Base-by-base conservation (phyloP, 2,113 vertebrate species). In the Pristiophorus japonicus region DNA sequence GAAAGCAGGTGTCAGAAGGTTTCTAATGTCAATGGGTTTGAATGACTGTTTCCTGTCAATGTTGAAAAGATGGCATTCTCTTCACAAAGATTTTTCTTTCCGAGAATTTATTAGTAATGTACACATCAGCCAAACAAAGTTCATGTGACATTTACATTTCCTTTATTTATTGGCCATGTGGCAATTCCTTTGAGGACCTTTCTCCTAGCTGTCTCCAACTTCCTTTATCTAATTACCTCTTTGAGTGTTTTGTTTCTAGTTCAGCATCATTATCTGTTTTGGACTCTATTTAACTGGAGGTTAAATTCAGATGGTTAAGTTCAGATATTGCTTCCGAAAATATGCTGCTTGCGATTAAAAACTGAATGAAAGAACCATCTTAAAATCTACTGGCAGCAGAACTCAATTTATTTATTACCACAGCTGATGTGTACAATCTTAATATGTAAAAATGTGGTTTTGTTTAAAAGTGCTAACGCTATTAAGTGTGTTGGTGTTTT, bases 71-170 rank as follows among this genome's bases (percentile, higher is more conserved):
- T 97, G 97, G 96, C 96, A 95, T 96, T 97, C 96, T 97, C 96
- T 96, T 97, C 96, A 97, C 97, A 97, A 97, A 96, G 96, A 96
- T 96, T 96, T 97, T 97, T 95, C 96, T 97, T 97, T 97, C 95
- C 11, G 55, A 55, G 66, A 94, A 97, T 98, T 97, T 97, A 97
- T 97, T 98, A 97, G 97, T 96, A 97, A 96, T 96, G 96, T 96
- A 97, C 96, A 96, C 96, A 96, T 94, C 97, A 97, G 42, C 62
- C 16, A 97, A 97, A 98, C 97, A 97, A 98, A 98, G 97, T 97
- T 98, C 97, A 96, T 97, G 95, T 96, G 97, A 97, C 85, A 96
- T 98, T 98, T 98, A 98, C 97, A 96, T 97, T 98, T 97, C 96
- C 97, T 96, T 98, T 98, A 97, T 98, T 98, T 98, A 98, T 97